Evolutionary conservation across 2,113 vertebrate genomes (phyloP), one percentile per base, ranked within the genome.

Genomic region (Galbula dea): DNA sequence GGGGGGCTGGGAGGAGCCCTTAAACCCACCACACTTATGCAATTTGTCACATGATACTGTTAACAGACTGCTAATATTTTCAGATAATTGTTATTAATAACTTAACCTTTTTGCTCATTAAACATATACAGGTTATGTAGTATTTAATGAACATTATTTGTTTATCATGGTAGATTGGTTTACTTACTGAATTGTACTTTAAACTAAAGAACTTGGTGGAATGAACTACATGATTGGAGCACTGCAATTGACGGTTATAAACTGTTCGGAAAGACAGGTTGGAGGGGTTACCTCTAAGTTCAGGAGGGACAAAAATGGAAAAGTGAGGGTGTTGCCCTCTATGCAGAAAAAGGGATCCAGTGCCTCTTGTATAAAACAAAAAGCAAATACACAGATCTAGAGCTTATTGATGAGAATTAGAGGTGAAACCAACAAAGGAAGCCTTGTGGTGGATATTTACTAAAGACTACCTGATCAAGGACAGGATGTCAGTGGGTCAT

Each of bases 371-470:
- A 5, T 30, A 36, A 77, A 51, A 76, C 45, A 36, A 41, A 43
- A 1, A 7, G 2, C n/a, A 2, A 1, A 19, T 21, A 29, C 3
- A 36, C 12, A 36, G 6, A 9, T 62, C 36, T 41, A 57, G 36
- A 34, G 14, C 0, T 3, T 24, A 22, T 24, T 11, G 10, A 4
- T 83, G 19, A 80, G 76, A 80, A 71, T 30, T 6, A 61, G 36
- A 75, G 16, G 4, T 7, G 36, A 86, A 79, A 59, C 5, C 32
- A 55, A 49, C 15, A 86, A 45, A 41, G 9, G 7, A 21, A 37
- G 4, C 14, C 15, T 65, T 48, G 41, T 16, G 8, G 7, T 29
- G 12, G 32, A 30, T 48, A 24, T 62, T 54, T 78, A 32, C 37
- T 52, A 20, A 71, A 59, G 24, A 4, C 30, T 39, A 34, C 16